Percentiles rank a stretch among this genome's conserved stretches.
These are phyloP conservation scores for Eumeta japonica DNA, from an alignment of 1,140 invertebrate genomes.

Conservation along the genomic window DNA sequence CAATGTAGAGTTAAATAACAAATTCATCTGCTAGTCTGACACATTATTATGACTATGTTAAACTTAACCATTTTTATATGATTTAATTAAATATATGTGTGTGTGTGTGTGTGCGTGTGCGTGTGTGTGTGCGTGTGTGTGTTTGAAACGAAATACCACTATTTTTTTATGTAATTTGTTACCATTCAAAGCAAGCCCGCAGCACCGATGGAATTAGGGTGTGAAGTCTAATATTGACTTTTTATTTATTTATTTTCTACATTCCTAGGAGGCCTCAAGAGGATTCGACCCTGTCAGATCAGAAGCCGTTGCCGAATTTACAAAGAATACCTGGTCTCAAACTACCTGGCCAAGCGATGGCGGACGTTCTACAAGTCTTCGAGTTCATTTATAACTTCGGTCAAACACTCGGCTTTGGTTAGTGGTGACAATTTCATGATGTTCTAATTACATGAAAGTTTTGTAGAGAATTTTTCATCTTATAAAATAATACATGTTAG, in stretches of 20 bases:
- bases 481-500: too few species aligned
- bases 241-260: slow-evolving; percentile 1
- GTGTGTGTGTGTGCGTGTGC: too few species aligned
- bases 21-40: not conserved
- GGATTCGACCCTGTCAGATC: slow-evolving; percentile 76
- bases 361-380: slow-evolving; percentile 88
- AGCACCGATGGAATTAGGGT: too few species aligned
- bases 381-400: slow-evolving; percentile 96
- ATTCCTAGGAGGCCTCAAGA: slow-evolving; percentile 76
- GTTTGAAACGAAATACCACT: not conserved
- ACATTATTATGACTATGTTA: not conserved
- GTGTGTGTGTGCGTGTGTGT: too few species aligned
- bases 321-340: slow-evolving; percentile 79
- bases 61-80: not conserved
- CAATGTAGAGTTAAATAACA: not conserved
- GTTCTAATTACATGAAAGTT: too few species aligned
- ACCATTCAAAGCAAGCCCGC: too few species aligned
- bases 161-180: not conserved
- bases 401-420: slow-evolving; percentile 88
- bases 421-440: too few species aligned
- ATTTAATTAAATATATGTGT: not conserved
- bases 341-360: slow-evolving; percentile 83
- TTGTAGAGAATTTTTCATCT: too few species aligned
- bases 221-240: not conserved
- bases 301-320: slow-evolving; percentile 72